Evolutionary conservation across 2,888 invertebrate species (phyloP), one percentile per base, ranked within the genome.

Genomic region (Chloromyia formosa): DNA sequence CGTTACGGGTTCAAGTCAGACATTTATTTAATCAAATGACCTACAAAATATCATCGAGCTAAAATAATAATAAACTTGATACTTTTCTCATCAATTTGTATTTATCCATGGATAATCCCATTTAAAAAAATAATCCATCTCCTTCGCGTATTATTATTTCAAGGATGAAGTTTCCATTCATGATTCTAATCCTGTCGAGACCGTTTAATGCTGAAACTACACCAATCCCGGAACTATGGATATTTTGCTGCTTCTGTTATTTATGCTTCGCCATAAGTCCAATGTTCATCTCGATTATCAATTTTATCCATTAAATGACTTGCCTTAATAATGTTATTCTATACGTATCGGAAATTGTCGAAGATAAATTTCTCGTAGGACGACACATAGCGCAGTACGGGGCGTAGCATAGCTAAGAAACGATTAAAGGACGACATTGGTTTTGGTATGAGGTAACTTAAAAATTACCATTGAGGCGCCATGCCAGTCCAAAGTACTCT

Each of bases 401-500:
- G 62, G 18, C 42, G 16, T 16, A 9, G 18, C 20, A 20, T 20
- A 5, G 3, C 2, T 16, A 56, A 16, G 56, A 18, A 18, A 20
- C 20, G 22, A 18, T 20, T 18, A n/a, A 62, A 35, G 35, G 20
- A 61, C 12, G 23, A 27, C 35, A 5, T 9, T 56, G 18, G 16
- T n/a, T 62, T 16, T 66, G 45, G 66, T 66, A 22, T 66, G 66
- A 66, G 27, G 66, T 45, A 49, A 66, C 49, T 66, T 42, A 71
- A 71, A 56, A 71, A 71, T 58, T 27, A 18, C 40, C 23, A 20
- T 40, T 35, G 42, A 71, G 71, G 71, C 71, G 71, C 71, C 71
- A 71, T 56, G 71, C 71, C 71, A 71, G 71, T 18, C 23, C n/a
- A 58, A n/a, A 20, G 22, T 71, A 20, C 49, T 58, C 71, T 71